These are phyloP conservation scores for Cyclophora punctaria DNA, from an alignment of 2,888 invertebrate genomes.

Conservation along the genomic window DNA sequence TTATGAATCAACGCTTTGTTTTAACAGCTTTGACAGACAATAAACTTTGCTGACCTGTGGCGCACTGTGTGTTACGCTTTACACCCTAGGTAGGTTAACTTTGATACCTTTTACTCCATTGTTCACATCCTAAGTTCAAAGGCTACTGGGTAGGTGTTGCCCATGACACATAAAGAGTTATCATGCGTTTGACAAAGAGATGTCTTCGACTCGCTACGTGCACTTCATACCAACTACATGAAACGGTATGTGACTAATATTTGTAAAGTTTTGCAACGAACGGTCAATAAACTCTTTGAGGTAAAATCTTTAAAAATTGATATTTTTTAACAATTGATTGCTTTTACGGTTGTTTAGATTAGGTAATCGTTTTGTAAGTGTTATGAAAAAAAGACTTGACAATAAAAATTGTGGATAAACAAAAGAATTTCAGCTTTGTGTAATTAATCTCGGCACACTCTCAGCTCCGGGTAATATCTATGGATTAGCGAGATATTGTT, in stretches of 20 bases:
- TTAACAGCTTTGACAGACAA: neutral
- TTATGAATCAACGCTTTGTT: neutral
- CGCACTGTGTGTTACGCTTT: too few relatives aligned
- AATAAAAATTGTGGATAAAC: neutral
- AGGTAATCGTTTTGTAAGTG: neutral
- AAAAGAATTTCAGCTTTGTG: neutral
- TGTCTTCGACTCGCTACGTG: slow-evolving; percentile 33
- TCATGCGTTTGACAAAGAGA: slow-evolving; percentile 37
- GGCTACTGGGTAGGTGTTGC: slow-evolving; percentile 12
- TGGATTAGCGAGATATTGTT: too few relatives aligned
- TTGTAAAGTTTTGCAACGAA: slow-evolving; percentile 23
- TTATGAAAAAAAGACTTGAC: neutral
- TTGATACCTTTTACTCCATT: neutral
- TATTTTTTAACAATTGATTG: neutral
- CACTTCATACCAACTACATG: slow-evolving; percentile 34
- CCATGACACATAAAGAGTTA: slow-evolving; percentile 45
- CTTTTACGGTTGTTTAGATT: neutral
- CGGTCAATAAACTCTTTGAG: slow-evolving; percentile 5
- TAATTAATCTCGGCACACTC: too few relatives aligned
- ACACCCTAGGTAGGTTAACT: too few relatives aligned
- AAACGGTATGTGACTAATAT: slow-evolving; percentile 33
- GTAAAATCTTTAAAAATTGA: neutral
- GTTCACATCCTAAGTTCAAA: neutral
- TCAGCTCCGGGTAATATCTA: too few relatives aligned
- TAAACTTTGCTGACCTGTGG: too few relatives aligned